These are phyloP conservation scores for Lepilemur septentrionalis DNA, from an alignment of 2,797 vertebrate species.

Conservation along the genomic window DNA sequence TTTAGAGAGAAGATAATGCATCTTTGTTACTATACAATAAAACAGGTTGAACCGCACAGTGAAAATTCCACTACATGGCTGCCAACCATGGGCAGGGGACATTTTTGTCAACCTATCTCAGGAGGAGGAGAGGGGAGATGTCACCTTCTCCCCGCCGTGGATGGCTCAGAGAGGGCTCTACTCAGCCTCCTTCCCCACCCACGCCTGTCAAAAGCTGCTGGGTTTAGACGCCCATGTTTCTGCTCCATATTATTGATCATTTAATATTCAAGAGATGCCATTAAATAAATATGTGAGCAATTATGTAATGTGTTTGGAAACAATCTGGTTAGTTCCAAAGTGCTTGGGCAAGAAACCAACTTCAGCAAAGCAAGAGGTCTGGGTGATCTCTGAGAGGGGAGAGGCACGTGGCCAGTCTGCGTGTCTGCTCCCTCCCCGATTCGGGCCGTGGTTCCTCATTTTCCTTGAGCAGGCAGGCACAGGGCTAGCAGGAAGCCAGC, in stretches of 20 bases:
- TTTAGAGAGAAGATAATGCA: background rate
- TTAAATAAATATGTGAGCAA: constrained; percentile 53
- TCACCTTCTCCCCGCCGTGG: background rate
- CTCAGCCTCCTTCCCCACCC: background rate
- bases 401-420: background rate
- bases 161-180: background rate
- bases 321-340: constrained; percentile 42
- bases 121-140: background rate
- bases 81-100: background rate
- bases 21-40: background rate
- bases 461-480: background rate
- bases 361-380: background rate
- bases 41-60: background rate
- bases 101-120: background rate
- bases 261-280: constrained; percentile 68
- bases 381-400: background rate
- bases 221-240: background rate
- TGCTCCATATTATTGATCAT: background rate
- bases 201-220: background rate
- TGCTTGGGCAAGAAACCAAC: constrained; percentile 20
- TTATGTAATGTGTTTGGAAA: constrained; percentile 70
- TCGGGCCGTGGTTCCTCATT: fast-evolving
- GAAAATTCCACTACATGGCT: background rate
- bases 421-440: background rate
- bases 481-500: background rate